Percentiles rank a stretch among this genome's conserved stretches.
Evolutionary conservation across 2,888 invertebrate genomes (phyloP).

Genomic region (Galerucella pusilla): DNA sequence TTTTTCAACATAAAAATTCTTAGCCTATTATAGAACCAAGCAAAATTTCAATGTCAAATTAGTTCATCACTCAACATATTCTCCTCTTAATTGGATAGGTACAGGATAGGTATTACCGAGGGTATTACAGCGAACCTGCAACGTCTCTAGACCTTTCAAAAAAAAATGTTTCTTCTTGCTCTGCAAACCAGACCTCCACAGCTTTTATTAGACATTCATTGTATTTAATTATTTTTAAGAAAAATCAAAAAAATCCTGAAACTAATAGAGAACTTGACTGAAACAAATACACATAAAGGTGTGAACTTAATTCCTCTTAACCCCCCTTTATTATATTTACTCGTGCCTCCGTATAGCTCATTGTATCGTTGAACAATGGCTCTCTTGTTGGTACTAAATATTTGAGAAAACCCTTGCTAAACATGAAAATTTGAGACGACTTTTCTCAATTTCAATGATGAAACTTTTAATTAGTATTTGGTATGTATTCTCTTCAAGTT

Average conservation of each 20-base stretch:
- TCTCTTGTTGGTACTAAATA: not conserved
- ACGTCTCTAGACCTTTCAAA: no score
- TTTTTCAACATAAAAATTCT: not conserved
- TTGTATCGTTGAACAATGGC: not conserved
- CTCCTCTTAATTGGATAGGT: no score
- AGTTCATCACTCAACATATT: no score
- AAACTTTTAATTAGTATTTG: conserved; percentile 14
- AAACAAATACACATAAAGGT: not conserved
- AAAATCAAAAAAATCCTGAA: not conserved
- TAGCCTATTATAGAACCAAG: no score
- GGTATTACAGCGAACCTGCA: no score
- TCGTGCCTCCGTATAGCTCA: not conserved
- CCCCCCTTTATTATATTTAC: not conserved
- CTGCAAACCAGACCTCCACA: no score
- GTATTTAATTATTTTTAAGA: no score
- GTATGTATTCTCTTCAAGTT: not conserved
- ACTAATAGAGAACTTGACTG: not conserved
- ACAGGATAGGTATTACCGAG: no score
- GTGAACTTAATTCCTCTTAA: not conserved
- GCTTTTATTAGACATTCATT: no score
- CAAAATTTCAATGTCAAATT: no score
- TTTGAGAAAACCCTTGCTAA: not conserved
- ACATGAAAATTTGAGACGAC: conserved; percentile 7
- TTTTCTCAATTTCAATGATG: not conserved
- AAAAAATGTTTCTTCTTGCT: no score